Evolutionary conservation across 2,113 vertebrate species (phyloP).

Genomic region (Oriolus oriolus): DNA sequence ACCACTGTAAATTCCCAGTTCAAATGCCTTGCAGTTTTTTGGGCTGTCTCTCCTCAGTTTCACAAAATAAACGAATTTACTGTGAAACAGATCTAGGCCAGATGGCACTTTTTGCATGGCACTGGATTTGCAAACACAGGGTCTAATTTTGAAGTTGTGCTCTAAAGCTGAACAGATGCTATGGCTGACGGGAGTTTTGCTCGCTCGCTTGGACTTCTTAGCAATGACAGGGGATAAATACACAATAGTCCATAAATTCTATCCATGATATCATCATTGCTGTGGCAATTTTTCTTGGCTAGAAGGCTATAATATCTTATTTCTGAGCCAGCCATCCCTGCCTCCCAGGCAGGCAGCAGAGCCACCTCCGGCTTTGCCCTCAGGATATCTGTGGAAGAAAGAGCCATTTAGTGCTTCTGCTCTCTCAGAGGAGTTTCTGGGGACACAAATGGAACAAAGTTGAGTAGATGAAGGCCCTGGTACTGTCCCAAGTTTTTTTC

Average conservation of each 20-base stretch:
- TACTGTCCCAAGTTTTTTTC: background rate
- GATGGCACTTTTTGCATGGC: slow-evolving; percentile 15
- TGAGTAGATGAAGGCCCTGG: background rate
- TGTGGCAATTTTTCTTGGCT: background rate
- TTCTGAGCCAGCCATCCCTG: background rate
- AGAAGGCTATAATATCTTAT: background rate
- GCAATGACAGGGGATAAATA: background rate
- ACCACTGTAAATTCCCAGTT: background rate
- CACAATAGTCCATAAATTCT: background rate
- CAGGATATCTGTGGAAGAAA: background rate
- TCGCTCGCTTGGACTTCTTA: background rate
- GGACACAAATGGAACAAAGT: background rate
- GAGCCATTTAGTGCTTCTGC: background rate
- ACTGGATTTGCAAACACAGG: slow-evolving; percentile 28
- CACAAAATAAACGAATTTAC: background rate
- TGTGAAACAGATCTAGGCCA: background rate
- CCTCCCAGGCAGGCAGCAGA: background rate
- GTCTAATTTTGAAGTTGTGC: slow-evolving; percentile 16
- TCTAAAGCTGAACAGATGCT: slow-evolving; percentile 28
- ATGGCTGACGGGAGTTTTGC: background rate
- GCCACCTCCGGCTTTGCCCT: background rate
- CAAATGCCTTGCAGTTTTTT: background rate
- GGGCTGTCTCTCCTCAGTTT: background rate
- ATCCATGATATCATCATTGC: background rate
- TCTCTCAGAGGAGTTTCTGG: background rate